These are phyloP conservation scores for Helicorthomorpha holstii DNA, from an alignment of 1,140 invertebrate genomes.

Conservation along the genomic window DNA sequence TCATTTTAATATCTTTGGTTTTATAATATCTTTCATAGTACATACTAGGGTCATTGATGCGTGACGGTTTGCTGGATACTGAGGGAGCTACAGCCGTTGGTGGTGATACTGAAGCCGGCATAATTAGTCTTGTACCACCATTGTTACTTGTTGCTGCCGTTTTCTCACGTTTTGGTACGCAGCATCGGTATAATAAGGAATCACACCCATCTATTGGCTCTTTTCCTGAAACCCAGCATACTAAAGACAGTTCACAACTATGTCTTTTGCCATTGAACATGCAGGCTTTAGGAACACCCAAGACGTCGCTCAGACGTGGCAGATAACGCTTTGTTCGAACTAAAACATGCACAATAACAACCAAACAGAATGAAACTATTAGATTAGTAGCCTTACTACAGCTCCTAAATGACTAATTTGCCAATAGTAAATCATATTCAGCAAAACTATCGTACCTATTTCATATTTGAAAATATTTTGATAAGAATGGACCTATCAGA, in stretches of 20 bases:
- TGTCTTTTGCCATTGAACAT: conserved; percentile 37
- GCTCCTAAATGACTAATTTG: no score
- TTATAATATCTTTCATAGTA: no score
- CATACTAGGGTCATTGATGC: conserved; percentile 39
- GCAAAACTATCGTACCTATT: no score
- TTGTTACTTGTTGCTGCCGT: conserved; percentile 17
- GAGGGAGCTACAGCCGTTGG: not conserved
- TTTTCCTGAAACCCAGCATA: conserved; percentile 79
- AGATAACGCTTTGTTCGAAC: conserved; percentile 1
- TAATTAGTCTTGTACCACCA: conserved; percentile 12
- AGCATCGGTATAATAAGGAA: conserved; percentile 70
- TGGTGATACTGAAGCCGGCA: not conserved
- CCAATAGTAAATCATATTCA: no score
- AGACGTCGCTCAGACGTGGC: not conserved
- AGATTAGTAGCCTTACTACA: no score
- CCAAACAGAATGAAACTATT: no score
- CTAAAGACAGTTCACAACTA: conserved; percentile 78
- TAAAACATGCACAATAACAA: no score
- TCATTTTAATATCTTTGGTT: no score
- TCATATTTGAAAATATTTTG: no score
- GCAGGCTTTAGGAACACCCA: conserved; percentile 5
- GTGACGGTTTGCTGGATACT: conserved; percentile 13
- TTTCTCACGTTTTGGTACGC: conserved; percentile 26
- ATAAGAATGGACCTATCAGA: no score
- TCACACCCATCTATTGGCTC: conserved; percentile 66